Conservation (phyloP, 2,888 invertebrate species). For the Aphidius colemani region DNA sequence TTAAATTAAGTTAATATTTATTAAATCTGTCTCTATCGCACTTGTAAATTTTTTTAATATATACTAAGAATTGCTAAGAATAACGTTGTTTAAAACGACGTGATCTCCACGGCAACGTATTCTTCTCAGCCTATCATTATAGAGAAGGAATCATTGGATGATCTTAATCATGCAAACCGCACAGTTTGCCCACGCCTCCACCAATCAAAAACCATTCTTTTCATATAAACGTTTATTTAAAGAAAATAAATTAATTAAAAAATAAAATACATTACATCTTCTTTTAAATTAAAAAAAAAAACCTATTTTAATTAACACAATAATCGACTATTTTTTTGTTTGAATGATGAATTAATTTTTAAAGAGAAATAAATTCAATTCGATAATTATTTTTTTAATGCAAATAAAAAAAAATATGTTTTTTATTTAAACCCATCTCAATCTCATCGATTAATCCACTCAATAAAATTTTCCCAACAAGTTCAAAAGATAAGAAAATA, state of each 20-base stretch:
- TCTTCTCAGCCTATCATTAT: slow-evolving; percentile 56
- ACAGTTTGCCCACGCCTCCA: slow-evolving; percentile 51
- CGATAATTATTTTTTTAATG: no score
- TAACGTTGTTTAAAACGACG: slow-evolving; percentile 6
- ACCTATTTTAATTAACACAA: background rate
- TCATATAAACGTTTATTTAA: no score
- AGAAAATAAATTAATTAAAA: slow-evolving; percentile 30
- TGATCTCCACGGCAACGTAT: slow-evolving; percentile 42
- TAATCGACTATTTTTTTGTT: background rate
- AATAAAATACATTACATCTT: background rate
- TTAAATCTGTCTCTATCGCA: no score
- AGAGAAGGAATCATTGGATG: slow-evolving; percentile 61
- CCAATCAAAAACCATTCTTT: slow-evolving; percentile 54
- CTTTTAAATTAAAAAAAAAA: background rate
- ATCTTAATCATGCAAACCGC: slow-evolving; percentile 60
- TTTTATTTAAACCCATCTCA: no score
- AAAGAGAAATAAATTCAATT: slow-evolving; percentile 29
- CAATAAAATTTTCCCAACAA: slow-evolving; percentile 45
- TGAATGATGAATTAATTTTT: background rate
- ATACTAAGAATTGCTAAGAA: slow-evolving; percentile 1
- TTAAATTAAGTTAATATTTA: no score
- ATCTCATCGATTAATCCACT: slow-evolving; percentile 15
- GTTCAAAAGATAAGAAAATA: slow-evolving; percentile 10
- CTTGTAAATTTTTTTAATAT: slow-evolving; percentile 20
- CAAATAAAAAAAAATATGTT: background rate